A percentile compares a stretch with the other conserved stretches of the same genome.
Conservation (phyloP, 92 coral and sea anemone species). For the Phenganax stokvisi region DNA sequence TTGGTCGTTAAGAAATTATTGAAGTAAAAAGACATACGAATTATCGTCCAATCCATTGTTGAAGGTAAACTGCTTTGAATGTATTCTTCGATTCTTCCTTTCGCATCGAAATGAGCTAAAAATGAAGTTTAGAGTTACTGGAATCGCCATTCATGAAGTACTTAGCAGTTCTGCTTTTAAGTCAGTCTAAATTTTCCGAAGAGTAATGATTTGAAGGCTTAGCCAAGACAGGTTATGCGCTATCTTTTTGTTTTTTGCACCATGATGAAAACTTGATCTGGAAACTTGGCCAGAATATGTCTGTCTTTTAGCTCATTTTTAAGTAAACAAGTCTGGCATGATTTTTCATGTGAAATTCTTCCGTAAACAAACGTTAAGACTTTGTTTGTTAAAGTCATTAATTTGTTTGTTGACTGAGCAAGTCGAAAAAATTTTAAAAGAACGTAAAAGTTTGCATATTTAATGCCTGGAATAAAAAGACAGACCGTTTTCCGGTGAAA, state of each 20-base stretch:
- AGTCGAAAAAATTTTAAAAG: background rate
- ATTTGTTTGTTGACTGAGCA: background rate
- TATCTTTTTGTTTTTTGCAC: too few relatives aligned
- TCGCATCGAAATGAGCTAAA: slow-evolving; percentile 66
- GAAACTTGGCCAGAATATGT: too few relatives aligned
- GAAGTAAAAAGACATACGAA: slow-evolving; percentile 37
- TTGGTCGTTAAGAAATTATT: slow-evolving; percentile 27
- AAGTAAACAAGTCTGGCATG: too few relatives aligned
- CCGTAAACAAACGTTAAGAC: background rate
- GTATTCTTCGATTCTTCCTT: slow-evolving; percentile 64
- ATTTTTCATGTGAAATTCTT: too few relatives aligned
- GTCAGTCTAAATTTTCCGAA: background rate
- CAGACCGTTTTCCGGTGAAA: too few relatives aligned
- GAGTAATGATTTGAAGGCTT: background rate
- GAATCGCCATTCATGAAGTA: background rate
- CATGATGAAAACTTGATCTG: too few relatives aligned
- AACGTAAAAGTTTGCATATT: background rate
- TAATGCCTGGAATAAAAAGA: too few relatives aligned
- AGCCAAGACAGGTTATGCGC: too few relatives aligned
- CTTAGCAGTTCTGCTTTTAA: too few relatives aligned
- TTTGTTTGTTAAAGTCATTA: background rate
- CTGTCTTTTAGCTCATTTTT: too few relatives aligned
- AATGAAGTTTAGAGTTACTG: background rate
- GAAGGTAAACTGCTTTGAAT: slow-evolving; percentile 37
- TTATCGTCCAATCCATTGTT: slow-evolving; percentile 37